These are phyloP conservation scores for Oryctolagus cuniculus DNA, from an alignment of 2,113 vertebrate species.

Conservation along the genomic window DNA sequence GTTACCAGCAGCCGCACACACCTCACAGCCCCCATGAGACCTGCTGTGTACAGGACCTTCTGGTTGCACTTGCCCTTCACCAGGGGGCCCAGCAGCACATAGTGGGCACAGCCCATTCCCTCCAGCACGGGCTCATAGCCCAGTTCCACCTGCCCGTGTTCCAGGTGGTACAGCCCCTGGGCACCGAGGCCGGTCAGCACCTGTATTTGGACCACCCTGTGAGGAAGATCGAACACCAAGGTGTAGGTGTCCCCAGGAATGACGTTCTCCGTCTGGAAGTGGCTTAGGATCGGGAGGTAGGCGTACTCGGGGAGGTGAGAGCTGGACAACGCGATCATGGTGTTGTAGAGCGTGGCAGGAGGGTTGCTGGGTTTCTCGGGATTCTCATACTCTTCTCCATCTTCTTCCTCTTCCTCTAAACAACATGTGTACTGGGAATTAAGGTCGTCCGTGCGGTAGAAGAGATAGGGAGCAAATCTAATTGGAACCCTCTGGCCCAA, in stretches of 20 bases:
- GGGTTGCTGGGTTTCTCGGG: slow-evolving; percentile 86
- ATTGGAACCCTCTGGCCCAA: slow-evolving; percentile 89
- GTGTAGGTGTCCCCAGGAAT: slow-evolving; percentile 86
- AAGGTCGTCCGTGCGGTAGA: slow-evolving; percentile 90
- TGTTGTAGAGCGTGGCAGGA: slow-evolving; percentile 83
- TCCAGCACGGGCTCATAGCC: slow-evolving; percentile 54
- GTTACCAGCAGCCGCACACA: slow-evolving; percentile 90
- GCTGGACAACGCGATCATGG: slow-evolving; percentile 85
- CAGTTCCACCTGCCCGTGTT: slow-evolving; percentile 87
- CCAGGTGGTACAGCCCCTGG: slow-evolving; percentile 84
- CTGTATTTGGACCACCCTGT: slow-evolving; percentile 77
- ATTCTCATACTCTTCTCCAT: slow-evolving; percentile 84
- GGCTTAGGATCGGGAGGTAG: slow-evolving; percentile 82
- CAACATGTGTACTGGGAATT: slow-evolving; percentile 90
- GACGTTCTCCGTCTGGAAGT: slow-evolving; percentile 91
- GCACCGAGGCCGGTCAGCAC: slow-evolving; percentile 86
- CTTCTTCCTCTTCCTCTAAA: slow-evolving; percentile 82
- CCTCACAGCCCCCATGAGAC: slow-evolving; percentile 40
- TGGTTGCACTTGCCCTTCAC: slow-evolving; percentile 85
- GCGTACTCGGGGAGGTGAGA: slow-evolving; percentile 86
- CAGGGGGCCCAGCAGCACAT: slow-evolving; percentile 84
- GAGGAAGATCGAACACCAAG: slow-evolving; percentile 84
- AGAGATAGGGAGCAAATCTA: slow-evolving; percentile 90
- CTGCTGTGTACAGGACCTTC: slow-evolving; percentile 76
- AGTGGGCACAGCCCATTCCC: slow-evolving; percentile 82